Base-by-base conservation (phyloP, 2,888 invertebrate genomes). In the Macaria liturata region DNA sequence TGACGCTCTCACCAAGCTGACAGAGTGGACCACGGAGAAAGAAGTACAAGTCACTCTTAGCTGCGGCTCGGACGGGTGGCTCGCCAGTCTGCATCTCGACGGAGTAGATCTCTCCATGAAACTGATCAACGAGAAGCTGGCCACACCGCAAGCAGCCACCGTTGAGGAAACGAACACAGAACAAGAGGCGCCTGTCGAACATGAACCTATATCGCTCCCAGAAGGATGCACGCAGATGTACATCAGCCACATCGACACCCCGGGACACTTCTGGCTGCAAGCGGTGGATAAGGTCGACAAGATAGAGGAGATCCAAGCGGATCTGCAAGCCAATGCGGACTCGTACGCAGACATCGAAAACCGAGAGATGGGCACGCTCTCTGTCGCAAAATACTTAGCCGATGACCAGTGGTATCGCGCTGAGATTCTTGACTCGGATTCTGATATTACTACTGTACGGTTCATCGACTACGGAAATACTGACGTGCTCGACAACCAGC, bases 391-490 rank as follows among this genome's bases (percentile, higher is more conserved):
- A 73, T 98, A 97, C 80, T 94, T 95, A 0, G 95, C 94, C 1
- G 97, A 98, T 76, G 95, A 95, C 44, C 93, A 94, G 64, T 99
- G 99, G 98, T 99, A 99, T 82, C 93, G 99, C 58, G 98, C 98
- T 0, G 95, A 95, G 76, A 95, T 99, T 6, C 93, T 98, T 44
- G 97, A 97, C 76, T 93, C 95, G 0, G 95, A 95, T 64, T 92
- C 93, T 4, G 96, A 96, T 64, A 94, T 96, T 43, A 96, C 95
- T 7, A 96, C 95, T 0, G 94, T 96, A 0, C 93, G 95, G 39
- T 96, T 96, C 70, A 93, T 96, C 9, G 97, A 97, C 76, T 96
- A 94, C 70, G 96, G 96, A 7, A 96, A 96, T 72, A 96, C 96
- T 0, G 96, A 96, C 69, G 94, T 95, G 0, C 89, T 96, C 0